Conservation (phyloP, 2,888 invertebrate genomes). For the Atethmia centrago region DNA sequence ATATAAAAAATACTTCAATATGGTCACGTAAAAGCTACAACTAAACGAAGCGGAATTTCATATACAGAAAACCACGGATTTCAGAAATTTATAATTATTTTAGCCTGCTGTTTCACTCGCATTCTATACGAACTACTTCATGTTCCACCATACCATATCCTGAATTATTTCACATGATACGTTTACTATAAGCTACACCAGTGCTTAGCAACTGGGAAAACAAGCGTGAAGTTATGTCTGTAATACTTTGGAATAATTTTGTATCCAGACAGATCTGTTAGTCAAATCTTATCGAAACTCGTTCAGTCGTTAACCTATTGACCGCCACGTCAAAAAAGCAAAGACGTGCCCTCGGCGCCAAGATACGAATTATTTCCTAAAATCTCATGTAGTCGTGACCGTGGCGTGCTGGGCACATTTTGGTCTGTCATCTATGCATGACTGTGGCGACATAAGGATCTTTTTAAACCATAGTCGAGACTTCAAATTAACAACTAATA, state of each 20-base stretch:
- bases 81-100: not conserved
- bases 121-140: not conserved
- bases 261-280: not conserved
- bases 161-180: not conserved
- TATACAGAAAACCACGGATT: not conserved
- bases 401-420: too few relatives aligned
- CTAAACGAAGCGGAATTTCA: conserved; percentile 20
- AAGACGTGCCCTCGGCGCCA: too few relatives aligned
- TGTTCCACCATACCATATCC: not conserved
- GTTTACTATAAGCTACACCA: not conserved
- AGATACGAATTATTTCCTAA: too few relatives aligned
- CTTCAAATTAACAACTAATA: not conserved
- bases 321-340: too few relatives aligned
- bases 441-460: not conserved
- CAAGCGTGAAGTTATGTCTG: too few relatives aligned
- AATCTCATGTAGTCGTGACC: too few relatives aligned
- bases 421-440: too few relatives aligned
- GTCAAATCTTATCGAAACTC: not conserved
- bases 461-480: not conserved
- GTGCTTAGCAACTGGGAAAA: not conserved
- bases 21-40: not conserved
- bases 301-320: not conserved
- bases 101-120: not conserved
- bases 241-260: not conserved
- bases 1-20: not conserved